Evolutionary conservation across 1,140 invertebrate species (phyloP), one percentile per base, ranked within the genome.

Genomic region (Lordiphosa clarofinis): DNA sequence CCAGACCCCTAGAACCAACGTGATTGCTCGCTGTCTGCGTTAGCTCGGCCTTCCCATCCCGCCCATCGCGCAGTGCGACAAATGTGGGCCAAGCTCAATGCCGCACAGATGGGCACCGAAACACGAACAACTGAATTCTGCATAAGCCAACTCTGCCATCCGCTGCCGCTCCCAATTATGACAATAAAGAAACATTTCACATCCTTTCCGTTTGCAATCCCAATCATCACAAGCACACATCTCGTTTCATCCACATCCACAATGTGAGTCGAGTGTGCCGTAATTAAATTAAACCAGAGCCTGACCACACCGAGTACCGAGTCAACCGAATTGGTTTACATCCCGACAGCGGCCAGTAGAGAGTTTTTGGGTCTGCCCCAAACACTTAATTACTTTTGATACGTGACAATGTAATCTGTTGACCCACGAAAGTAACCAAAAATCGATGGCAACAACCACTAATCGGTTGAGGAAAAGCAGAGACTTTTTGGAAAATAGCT

Each of bases 321-420:
- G 8, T 49, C 38, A 50, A 61, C 62, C 53, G 38, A 67, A 67
- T 50, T 37, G 48, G 35, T 10, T 50, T 50, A 28, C 48, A 39
- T 39, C n/a, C 48, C 19, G 35, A 9, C 48, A 37, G 48, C 38
- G 35, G 19, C 35, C 19, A 50, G 15, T 15, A 38, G 11, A 12
- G 15, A 19, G 10, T 10, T 38, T 38, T 33, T 11, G 7, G 46
- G 50, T 36, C 48, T 24, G 28, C 48, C 33, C 46, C 55, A 9
- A 59, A 43, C 66, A 69, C 60, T 72, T 72, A 72, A 72, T 69
- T 72, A 72, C 69, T 55, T 72, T 69, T 69, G 65, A 72, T 69
- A 69, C 60, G 60, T 72, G 69, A 69, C 65, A 72, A 63, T 59
- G 69, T 68, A 69, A 72, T 69, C 60, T 60, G 55, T 69, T 59